phyloP scores from a whole-genome alignment of 2,113 vertebrate species.

The Podiceps cristatus region DNA sequence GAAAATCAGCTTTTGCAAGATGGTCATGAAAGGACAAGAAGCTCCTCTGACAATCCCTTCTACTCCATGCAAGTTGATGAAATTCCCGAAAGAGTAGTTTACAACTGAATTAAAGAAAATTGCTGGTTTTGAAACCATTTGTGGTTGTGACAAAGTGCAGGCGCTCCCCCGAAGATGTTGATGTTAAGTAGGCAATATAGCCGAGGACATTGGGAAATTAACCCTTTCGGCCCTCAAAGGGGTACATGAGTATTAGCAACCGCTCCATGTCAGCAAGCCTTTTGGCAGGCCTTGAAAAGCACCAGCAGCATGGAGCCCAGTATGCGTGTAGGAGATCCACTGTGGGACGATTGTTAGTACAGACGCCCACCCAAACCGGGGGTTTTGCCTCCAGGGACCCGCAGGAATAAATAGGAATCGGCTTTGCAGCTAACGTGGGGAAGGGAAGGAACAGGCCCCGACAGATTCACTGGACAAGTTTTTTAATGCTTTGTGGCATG shows the following conservation, averaged over 20 bases:
- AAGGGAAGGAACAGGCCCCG: not conserved
- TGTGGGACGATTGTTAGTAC: not conserved
- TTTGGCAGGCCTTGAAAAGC: not conserved
- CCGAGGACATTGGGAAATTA: not conserved
- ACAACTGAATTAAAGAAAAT: not conserved
- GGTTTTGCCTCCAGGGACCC: not conserved
- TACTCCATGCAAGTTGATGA: not conserved
- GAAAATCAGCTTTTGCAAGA: not conserved
- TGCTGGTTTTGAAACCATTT: constrained; percentile 15
- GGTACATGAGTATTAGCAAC: too few relatives aligned
- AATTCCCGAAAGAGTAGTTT: not conserved
- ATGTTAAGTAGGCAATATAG: not conserved
- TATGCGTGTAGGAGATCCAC: not conserved
- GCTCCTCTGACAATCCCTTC: not conserved
- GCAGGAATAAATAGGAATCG: not conserved
- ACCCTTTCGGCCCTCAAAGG: not conserved
- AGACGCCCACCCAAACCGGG: not conserved
- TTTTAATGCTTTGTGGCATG: not conserved
- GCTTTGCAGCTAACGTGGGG: not conserved
- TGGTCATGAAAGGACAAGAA: not conserved
- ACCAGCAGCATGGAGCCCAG: not conserved
- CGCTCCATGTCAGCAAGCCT: not conserved
- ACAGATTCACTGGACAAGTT: not conserved
- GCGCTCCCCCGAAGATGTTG: not conserved
- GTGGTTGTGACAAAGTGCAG: not conserved